Conservation (phyloP, 2,888 invertebrate genomes). For the Drosophila eohydei region DNA sequence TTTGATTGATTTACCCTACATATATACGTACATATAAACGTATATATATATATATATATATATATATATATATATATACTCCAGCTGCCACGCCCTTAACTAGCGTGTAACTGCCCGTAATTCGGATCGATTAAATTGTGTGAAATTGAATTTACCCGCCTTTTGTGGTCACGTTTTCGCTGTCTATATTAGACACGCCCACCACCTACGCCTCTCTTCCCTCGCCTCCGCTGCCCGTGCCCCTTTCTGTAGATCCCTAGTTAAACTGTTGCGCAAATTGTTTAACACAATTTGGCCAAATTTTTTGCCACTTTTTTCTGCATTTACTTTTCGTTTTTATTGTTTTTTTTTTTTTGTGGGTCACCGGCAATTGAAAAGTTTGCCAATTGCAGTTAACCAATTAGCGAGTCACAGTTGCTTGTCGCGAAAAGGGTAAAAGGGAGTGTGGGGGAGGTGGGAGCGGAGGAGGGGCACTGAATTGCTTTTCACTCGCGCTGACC, state of each 20-base stretch:
- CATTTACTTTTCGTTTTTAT: constrained; percentile 13
- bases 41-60: too few relatives aligned
- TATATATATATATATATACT: not conserved
- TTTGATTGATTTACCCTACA: not conserved
- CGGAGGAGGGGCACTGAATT: not conserved
- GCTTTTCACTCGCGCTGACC: constrained; percentile 47
- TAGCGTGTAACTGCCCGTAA: not conserved
- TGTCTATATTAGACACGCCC: constrained; percentile 40
- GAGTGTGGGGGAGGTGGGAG: not conserved
- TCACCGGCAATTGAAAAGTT: constrained; percentile 65
- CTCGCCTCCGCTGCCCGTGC: not conserved
- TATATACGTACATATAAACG: not conserved
- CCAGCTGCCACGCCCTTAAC: not conserved
- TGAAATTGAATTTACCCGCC: constrained; percentile 65
- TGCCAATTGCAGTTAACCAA: constrained; percentile 74
- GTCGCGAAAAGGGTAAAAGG: not conserved
- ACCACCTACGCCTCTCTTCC: not conserved
- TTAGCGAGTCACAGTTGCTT: constrained; percentile 42
- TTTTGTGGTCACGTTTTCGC: constrained; percentile 64
- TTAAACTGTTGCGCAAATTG: constrained; percentile 53
- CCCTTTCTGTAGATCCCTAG: not conserved
- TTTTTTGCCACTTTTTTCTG: constrained; percentile 39
- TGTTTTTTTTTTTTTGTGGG: constrained; percentile 55
- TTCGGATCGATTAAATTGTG: constrained; percentile 41
- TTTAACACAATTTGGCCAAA: constrained; percentile 55